These are phyloP conservation scores for Agrochola macilenta DNA, from an alignment of 2,888 invertebrate species.

Conservation along the genomic window DNA sequence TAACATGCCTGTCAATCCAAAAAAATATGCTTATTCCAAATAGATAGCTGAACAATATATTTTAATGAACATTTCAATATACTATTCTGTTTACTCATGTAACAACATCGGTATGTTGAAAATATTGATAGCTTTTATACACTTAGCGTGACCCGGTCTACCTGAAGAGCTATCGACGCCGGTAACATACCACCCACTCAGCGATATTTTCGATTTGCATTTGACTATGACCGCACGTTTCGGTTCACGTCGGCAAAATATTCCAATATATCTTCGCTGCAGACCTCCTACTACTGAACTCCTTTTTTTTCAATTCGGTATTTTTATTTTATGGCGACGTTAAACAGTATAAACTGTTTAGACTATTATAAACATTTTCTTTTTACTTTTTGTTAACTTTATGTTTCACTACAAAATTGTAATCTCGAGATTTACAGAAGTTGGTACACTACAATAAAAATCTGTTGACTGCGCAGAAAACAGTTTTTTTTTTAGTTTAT, in stretches of 20 bases:
- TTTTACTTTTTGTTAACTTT: conserved; percentile 16
- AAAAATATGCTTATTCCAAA: not conserved
- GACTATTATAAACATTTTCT: not conserved
- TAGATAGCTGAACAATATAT: not conserved
- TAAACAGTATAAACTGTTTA: not conserved
- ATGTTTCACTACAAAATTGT: not conserved
- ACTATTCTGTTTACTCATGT: not conserved
- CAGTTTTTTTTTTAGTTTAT: no score
- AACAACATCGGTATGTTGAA: not conserved
- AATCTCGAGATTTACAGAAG: conserved; percentile 6
- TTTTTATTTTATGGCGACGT: conserved; percentile 13
- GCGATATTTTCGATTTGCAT: conserved; percentile 51
- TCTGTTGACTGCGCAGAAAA: not conserved
- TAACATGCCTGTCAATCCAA: not conserved
- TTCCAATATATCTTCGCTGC: conserved; percentile 24
- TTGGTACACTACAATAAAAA: not conserved
- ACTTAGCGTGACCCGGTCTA: conserved; percentile 18
- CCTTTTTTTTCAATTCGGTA: not conserved
- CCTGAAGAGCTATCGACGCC: conserved; percentile 32
- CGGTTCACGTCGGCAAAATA: conserved; percentile 28
- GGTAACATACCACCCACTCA: conserved; percentile 13
- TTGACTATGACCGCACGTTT: conserved; percentile 27
- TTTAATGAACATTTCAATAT: not conserved
- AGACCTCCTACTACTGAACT: not conserved
- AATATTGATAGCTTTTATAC: conserved; percentile 30